phyloP scores from a whole-genome alignment of 2,888 invertebrate species.

The Colletes collaris region DNA sequence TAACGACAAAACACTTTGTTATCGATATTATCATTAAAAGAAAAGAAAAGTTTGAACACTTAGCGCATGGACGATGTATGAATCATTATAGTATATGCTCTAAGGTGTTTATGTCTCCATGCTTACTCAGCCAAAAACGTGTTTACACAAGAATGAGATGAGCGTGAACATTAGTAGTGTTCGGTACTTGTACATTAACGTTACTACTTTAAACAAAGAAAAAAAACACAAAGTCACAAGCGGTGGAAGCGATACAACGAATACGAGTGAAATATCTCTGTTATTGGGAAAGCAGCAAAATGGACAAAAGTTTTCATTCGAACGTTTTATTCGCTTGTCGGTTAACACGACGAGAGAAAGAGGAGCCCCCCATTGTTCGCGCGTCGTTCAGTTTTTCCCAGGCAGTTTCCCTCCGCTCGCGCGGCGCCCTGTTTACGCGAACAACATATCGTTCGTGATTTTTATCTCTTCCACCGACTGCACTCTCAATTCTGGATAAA shows the following conservation, averaged over 20 bases:
- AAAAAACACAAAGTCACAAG: neutral
- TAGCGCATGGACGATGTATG: conserved; percentile 21
- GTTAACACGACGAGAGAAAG: too few species aligned
- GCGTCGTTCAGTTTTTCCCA: too few species aligned
- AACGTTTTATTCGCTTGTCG: too few species aligned
- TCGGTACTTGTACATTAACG: conserved; percentile 27
- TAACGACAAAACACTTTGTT: conserved; percentile 25
- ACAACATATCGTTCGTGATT: too few species aligned
- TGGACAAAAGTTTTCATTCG: too few species aligned
- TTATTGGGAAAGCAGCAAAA: too few species aligned
- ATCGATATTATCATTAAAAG: conserved; percentile 7
- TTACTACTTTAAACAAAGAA: neutral
- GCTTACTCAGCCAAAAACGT: conserved; percentile 62
- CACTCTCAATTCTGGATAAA: neutral
- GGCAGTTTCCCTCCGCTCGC: too few species aligned
- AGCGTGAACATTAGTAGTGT: conserved; percentile 42
- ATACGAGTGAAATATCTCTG: too few species aligned
- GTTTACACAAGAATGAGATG: conserved; percentile 36
- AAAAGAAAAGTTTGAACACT: conserved; percentile 15
- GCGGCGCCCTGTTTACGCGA: too few species aligned
- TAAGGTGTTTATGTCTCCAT: conserved; percentile 35
- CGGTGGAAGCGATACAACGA: too few species aligned
- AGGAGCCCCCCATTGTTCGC: too few species aligned
- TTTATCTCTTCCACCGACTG: too few species aligned
- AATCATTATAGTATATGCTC: conserved; percentile 18